Base-by-base conservation (phyloP, 35 echinoderm and acorn worm genomes). In the Holothuria glaberrima region DNA sequence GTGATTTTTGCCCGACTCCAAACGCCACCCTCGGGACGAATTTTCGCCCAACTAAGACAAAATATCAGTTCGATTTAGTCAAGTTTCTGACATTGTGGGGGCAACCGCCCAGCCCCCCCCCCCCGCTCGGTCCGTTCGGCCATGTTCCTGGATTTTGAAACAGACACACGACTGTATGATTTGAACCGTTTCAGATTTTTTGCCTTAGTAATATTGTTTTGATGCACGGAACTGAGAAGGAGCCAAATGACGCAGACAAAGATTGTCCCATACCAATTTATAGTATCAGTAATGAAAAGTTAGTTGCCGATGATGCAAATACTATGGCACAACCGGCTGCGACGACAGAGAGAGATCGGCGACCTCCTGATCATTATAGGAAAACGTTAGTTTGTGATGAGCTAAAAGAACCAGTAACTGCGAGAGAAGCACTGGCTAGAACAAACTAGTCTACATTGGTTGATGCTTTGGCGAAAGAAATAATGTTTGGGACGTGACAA, bases 191-290 rank as follows among this genome's bases (percentile, higher is more conserved):
- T n/a, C n/a, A n/a, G n/a, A n/a, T n/a, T n/a, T n/a, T n/a, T n/a
- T n/a, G n/a, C n/a, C n/a, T n/a, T n/a, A n/a, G n/a, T n/a, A n/a
- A n/a, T n/a, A n/a, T n/a, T n/a, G n/a, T n/a, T n/a, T n/a, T n/a
- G 74, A 25, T 78, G 74, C 74, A 78, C 41, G 74, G 74, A 25
- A 21, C 41, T 35, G 17, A 78, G 25, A n/a, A n/a, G n/a, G 74
- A 78, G 74, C 33, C 74, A 1, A 78, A 30, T 35, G 44, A 78
- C 33, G 13, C 10, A 17, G 1, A 38, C 32, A 16, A 17, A 17
- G 74, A 78, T 34, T 36, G 27, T 34, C 17, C 21, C 20, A 48
- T 38, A 48, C 46, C n/a, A 21, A 48, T 78, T 78, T 27, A 48
- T 34, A 25, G 74, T 12, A 20, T 22, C 17, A n/a, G 50, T 80